Evolutionary conservation across 2,797 vertebrate species (phyloP), one percentile per base, ranked within the genome.

Genomic region (Myiothlypis coronata): DNA sequence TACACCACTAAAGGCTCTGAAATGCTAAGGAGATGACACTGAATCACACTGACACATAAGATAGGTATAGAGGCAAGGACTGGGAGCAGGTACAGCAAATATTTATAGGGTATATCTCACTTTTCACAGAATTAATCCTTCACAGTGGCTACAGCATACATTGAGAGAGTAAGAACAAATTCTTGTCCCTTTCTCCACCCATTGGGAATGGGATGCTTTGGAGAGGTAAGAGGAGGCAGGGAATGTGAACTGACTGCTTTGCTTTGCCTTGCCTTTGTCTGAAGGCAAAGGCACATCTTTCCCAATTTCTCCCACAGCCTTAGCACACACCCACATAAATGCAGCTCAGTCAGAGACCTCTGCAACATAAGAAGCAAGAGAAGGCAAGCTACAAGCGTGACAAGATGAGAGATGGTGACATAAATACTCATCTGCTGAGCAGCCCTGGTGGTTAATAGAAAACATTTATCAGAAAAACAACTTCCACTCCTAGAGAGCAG

Each of bases 401-500:
- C 39, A 94, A 81, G 74, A 83, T 14, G 46, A 72, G 39, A 50
- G 34, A 81, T 74, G 26, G 24, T 71, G 52, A 81, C 50, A 85
- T 79, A 94, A 94, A 82, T 64, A 87, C n/a, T 84, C 81, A 83
- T 76, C 52, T 87, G 41, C 57, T 81, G 47, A 86, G 71, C 35
- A 94, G 52, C 8, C 12, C 57, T 80, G 13, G 34, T 63, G 52
- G 24, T 49, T 90, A 89, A 90, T 47, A 22, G 75, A 90, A 91
- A 87, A 41, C 35, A 65, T 78, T 49, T 37, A 88, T 46, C 90
- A 91, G 69, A 70, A 92, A 89, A 95, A 68, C 59, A 88, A 72
- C 44, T n/a, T 24, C 17, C 26, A 24, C 21, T 59, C 50, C 68
- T 68, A 71, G 27, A 78, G 28, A 81, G 47, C 47, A 83, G 32